Evolutionary conservation across 2,888 invertebrate species (phyloP), one percentile per base, ranked within the genome.

Genomic region (Dasysyrphus albostriatus): DNA sequence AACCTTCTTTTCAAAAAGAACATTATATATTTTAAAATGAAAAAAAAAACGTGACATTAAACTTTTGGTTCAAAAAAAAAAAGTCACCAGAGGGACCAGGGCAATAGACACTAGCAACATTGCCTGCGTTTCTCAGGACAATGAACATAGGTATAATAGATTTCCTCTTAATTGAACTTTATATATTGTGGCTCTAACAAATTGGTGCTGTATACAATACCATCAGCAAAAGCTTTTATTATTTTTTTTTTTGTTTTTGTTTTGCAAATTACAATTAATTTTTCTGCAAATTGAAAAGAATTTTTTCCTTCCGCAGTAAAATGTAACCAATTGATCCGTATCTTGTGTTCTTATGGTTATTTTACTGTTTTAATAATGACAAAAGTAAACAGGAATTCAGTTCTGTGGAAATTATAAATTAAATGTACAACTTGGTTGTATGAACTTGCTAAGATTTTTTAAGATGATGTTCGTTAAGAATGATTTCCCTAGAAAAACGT

Each of bases 171-270:
- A 34, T 34, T 47, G 47, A 47, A 47, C 65, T 65, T 47, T 44
- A 5, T 47, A 34, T 47, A 47, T 47, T 44, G 6, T 47, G 19
- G n/a, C 65, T 47, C 12, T 24, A 3, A 29, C 10, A 37, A 65
- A 47, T 65, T 65, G 63, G 14, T 47, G 10, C 16, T n/a, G 16
- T 24, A 10, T 14, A 5, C 8, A 16, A 0, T n/a, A n/a, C n/a
- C n/a, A n/a, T n/a, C n/a, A n/a, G n/a, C 10, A 16, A 47, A 65
- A 47, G 44, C 12, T 65, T 47, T 47, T 24, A 63, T 63, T 63
- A 42, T 14, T 44, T 34, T 56, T 34, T 56, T 9, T 32, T 34
- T 2, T 32, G 7, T 3, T 14, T 54, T 37, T 61, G 42, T 9
- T 14, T 14, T 59, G 29, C 14, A 42, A 42, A 24, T 39, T 39